These are phyloP conservation scores for Listronotus oregonensis DNA, from an alignment of 1,140 invertebrate genomes.

Conservation along the genomic window DNA sequence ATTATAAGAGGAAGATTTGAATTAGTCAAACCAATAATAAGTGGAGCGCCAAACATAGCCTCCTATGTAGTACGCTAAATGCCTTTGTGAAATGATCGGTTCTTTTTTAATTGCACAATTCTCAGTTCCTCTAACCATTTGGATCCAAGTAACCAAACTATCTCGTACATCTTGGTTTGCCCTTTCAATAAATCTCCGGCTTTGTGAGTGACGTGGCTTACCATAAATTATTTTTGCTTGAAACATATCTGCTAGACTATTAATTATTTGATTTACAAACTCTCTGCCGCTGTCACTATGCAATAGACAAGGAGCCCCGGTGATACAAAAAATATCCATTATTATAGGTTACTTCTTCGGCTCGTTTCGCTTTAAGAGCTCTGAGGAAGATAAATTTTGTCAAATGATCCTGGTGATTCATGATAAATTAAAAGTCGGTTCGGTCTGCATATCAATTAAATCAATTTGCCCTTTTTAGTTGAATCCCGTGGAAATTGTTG, in stretches of 20 bases:
- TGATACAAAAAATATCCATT: constrained; percentile 47
- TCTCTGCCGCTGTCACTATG: constrained; percentile 53
- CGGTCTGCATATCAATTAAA: constrained; percentile 10
- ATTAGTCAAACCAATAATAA: too few species aligned
- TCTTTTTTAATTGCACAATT: too few species aligned
- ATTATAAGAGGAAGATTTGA: too few species aligned
- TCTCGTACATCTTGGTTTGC: too few species aligned
- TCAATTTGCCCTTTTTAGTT: neutral
- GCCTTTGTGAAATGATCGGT: too few species aligned
- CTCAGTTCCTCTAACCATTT: too few species aligned
- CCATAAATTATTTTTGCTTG: constrained; percentile 56
- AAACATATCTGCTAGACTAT: constrained; percentile 52
- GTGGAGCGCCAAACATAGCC: too few species aligned
- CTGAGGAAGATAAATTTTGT: constrained; percentile 19
- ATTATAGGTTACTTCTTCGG: constrained; percentile 25
- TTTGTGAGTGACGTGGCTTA: too few species aligned
- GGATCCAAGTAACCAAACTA: too few species aligned
- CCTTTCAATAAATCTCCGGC: too few species aligned
- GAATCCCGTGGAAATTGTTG: neutral
- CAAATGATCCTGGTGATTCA: constrained; percentile 25
- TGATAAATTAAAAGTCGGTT: constrained; percentile 10
- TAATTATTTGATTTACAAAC: constrained; percentile 49
- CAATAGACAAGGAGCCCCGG: constrained; percentile 50
- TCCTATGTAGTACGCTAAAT: too few species aligned
- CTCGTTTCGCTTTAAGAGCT: constrained; percentile 7